Conservation (phyloP, 2,888 invertebrate species). For the Lypha dubia region DNA sequence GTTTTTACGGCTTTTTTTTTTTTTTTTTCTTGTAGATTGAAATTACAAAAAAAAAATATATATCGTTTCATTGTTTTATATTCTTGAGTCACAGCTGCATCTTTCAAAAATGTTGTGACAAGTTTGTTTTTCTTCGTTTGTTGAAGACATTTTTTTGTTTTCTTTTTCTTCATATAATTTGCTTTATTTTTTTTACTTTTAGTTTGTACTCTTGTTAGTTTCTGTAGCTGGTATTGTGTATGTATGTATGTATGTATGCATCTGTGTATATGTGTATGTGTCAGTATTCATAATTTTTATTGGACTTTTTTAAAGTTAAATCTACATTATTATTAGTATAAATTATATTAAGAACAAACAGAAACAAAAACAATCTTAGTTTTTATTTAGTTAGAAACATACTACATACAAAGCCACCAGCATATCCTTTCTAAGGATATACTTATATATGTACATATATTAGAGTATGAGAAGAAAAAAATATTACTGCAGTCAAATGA, state of each 20-base stretch:
- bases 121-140: constrained; percentile 74
- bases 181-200: constrained; percentile 44
- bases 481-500: constrained; percentile 64
- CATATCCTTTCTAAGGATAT: constrained; percentile 7
- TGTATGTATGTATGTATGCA: constrained; percentile 47
- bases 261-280: constrained; percentile 34
- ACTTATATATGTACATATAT: not conserved
- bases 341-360: constrained; percentile 72
- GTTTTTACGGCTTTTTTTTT: constrained; percentile 40
- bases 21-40: constrained; percentile 17
- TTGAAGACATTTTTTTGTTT: constrained; percentile 30
- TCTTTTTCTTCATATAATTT: constrained; percentile 32
- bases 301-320: constrained; percentile 78
- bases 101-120: constrained; percentile 73
- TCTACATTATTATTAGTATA: constrained; percentile 72
- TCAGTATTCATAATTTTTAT: constrained; percentile 74
- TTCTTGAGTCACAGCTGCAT: constrained; percentile 67
- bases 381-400: constrained; percentile 18
- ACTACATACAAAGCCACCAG: not conserved
- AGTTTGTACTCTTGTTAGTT: constrained; percentile 9
- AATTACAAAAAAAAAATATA: not conserved
- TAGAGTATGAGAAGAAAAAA: constrained; percentile 7
- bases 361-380: constrained; percentile 22
- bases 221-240: constrained; percentile 1
- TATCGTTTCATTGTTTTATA: constrained; percentile 48